phyloP scores from a whole-genome alignment of 2,888 invertebrate genomes.

The Cosmia pyralina region DNA sequence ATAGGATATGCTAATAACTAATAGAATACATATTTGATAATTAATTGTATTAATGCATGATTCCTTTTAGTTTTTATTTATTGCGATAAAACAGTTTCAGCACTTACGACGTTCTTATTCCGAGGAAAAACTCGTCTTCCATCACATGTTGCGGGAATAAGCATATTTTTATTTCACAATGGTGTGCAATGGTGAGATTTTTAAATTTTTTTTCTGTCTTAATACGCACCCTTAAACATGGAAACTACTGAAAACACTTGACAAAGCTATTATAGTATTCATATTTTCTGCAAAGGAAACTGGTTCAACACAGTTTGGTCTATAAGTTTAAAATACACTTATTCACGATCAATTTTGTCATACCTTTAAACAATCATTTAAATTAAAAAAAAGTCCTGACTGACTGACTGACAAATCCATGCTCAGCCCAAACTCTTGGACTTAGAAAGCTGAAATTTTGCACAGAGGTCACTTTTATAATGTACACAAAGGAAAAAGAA shows the following conservation, averaged over 20 bases:
- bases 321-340: too few species aligned
- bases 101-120: background rate
- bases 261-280: background rate
- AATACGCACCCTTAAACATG: background rate
- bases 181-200: background rate
- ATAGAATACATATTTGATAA: too few species aligned
- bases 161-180: background rate
- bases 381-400: too few species aligned
- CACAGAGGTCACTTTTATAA: too few species aligned
- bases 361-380: too few species aligned
- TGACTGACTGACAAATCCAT: too few species aligned
- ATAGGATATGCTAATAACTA: background rate
- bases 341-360: too few species aligned
- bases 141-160: background rate
- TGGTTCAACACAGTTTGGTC: background rate
- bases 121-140: background rate
- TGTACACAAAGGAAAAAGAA: too few species aligned
- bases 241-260: background rate
- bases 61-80: background rate
- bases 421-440: too few species aligned
- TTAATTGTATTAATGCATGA: background rate
- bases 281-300: background rate
- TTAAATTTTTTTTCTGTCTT: too few species aligned
- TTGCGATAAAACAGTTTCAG: background rate
- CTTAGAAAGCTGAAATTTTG: too few species aligned